Evolutionary conservation across 2,888 invertebrate species (phyloP).

Genomic region (Synanthedon formicaeformis): DNA sequence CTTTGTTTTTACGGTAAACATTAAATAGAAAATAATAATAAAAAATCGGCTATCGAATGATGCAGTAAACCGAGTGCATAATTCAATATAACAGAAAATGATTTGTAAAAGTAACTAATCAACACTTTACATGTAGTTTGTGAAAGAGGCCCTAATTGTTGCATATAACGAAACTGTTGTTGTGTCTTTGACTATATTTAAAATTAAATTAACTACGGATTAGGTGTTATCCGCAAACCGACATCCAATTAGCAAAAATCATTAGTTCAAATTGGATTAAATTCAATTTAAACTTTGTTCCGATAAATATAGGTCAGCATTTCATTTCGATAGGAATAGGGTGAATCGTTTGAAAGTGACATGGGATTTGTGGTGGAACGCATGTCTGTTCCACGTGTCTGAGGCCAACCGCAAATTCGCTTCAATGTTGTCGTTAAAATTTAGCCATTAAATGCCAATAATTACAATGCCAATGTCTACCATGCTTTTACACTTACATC

Average conservation of each 20-base stretch:
- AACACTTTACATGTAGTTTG: too few relatives aligned
- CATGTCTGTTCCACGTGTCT: conserved; percentile 12
- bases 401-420: conserved; percentile 12
- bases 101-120: too few relatives aligned
- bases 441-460: neutral
- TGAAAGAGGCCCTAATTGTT: too few relatives aligned
- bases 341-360: conserved; percentile 6
- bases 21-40: too few relatives aligned
- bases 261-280: conserved; percentile 11
- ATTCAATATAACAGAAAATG: too few relatives aligned
- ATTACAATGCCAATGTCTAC: neutral
- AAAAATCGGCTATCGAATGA: too few relatives aligned
- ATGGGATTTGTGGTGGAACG: conserved; percentile 9
- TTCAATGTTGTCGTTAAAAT: conserved; percentile 3
- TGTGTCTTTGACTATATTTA: too few relatives aligned
- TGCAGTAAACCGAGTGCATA: too few relatives aligned
- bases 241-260: conserved; percentile 13
- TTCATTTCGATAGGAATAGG: conserved; percentile 2
- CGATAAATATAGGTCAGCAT: conserved; percentile 6
- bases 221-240: conserved; percentile 15
- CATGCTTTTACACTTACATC: neutral
- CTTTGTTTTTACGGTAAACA: too few relatives aligned
- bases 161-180: too few relatives aligned
- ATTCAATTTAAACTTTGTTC: conserved; percentile 6
- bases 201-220: too few relatives aligned